Evolutionary conservation across 2,113 vertebrate genomes (phyloP), one percentile per base, ranked within the genome.

Genomic region (Gracilinanus agilis): DNA sequence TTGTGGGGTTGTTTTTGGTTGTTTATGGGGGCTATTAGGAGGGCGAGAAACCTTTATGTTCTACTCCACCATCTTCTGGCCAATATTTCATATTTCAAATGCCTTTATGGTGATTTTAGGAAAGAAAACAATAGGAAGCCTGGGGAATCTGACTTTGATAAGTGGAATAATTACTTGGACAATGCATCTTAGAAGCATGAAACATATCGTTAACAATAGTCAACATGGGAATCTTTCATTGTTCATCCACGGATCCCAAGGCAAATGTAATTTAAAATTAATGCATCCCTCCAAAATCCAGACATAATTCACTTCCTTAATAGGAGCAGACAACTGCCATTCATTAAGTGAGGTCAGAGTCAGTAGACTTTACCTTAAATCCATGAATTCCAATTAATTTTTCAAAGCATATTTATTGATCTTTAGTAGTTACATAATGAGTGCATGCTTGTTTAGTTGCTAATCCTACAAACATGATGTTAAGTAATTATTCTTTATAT

Each of bases 331-430:
- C 93, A 13, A 94, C 1, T 92, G 90, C 21, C 49, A 95, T 90
- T 96, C 21, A 88, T 49, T 94, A 34, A 92, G 95, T 49, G 53
- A 95, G 1, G 7, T 91, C 91, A 93, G 44, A 90, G 24, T 90
- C 53, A 90, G 89, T 83, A 96, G 13, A 44, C 92, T 44, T 23
- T 96, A 91, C 53, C 9, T 8, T 53, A 3, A 75, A 40, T 90
- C 53, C 53, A 83, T 54, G 75, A 19, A 29, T 96, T 53, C 27
- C 27, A 95, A 61, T 93, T 89, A 67, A 89, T 95, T 97, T 97
- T 97, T 29, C 88, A 92, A 95, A 95, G 54, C 40, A 0, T 53
- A n/a, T 27, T 90, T 91, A 23, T 55, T 96, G 55, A 54, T 91
- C 90, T 91, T 97, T 93, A 93, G 19, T 88, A 97, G 88, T 88